Evolutionary conservation across 2,797 vertebrate species (phyloP), one percentile per base, ranked within the genome.

Genomic region (Sebastes glaucus): DNA sequence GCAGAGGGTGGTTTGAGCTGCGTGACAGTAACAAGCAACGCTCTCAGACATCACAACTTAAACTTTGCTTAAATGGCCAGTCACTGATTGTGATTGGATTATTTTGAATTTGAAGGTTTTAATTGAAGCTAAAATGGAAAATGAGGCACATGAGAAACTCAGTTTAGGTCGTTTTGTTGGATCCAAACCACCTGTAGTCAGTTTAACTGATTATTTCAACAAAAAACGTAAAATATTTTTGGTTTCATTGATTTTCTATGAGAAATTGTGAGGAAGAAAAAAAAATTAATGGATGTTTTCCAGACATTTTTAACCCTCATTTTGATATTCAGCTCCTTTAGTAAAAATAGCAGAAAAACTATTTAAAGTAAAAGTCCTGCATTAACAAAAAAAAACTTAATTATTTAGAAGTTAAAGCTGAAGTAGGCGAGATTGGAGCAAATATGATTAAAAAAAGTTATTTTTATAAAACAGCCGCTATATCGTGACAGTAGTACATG

Each of bases 1-100:
- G 78, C 79, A 77, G 59, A 57, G 13, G 38, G 30, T 30, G 82
- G 74, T 81, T 87, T 64, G 71, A 73, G 72, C 62, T 77, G 78
- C 33, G 61, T 16, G 18, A 42, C 4, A 3, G 2, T 7, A 16
- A 0, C 14, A 7, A 6, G 9, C 16, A 68, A 25, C n/a, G 4
- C n/a, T 4, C 13, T 5, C 5, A 62, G 1, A 61, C 11, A n/a
- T 63, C 11, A 11, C 7, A 64, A 42, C 14, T 28, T 22, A 35
- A 35, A 53, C 22, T 1, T 8, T 3, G 1, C 38, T 52, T 22
- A 16, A 27, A 38, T 23, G 13, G 22, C 4, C 1, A 10, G 14
- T 32, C 3, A 9, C 22, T 30, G 56, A 33, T 57, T 5, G 22
- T 59, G n/a, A 28, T 53, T 8, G 16, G 25, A 20, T 56, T 23